Conservation (phyloP, 2,888 invertebrate genomes). For the Amiota minor region DNA sequence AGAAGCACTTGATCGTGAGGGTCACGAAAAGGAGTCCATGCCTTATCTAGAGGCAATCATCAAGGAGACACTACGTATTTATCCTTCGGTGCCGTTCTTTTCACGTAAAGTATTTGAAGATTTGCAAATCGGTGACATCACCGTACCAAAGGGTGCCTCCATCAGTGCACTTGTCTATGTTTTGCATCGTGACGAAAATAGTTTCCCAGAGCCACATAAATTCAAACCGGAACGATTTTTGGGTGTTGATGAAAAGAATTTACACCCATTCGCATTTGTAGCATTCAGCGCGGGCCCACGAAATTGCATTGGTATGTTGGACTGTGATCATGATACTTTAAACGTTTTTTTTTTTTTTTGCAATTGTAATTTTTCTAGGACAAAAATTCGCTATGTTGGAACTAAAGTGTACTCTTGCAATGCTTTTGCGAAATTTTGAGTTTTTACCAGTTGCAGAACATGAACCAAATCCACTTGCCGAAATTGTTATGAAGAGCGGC, state of each 20-base stretch:
- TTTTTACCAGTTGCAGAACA: slow-evolving; percentile 65
- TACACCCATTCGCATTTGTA: slow-evolving; percentile 70
- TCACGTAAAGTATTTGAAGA: slow-evolving; percentile 74
- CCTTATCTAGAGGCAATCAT: slow-evolving; percentile 77
- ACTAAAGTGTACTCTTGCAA: slow-evolving; percentile 66
- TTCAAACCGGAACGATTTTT: slow-evolving; percentile 71
- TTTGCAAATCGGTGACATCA: slow-evolving; percentile 69
- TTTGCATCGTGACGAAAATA: slow-evolving; percentile 73
- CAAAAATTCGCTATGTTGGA: slow-evolving; percentile 73
- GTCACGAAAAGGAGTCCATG: slow-evolving; percentile 70
- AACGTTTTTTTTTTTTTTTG: neutral
- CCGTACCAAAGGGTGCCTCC: slow-evolving; percentile 72
- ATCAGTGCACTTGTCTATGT: slow-evolving; percentile 72
- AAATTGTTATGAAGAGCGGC: slow-evolving; percentile 69
- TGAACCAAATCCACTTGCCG: slow-evolving; percentile 61
- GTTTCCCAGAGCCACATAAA: slow-evolving; percentile 74
- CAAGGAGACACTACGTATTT: slow-evolving; percentile 76
- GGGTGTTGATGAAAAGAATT: slow-evolving; percentile 50
- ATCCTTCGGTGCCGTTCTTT: slow-evolving; percentile 76
- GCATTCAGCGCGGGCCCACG: slow-evolving; percentile 71
- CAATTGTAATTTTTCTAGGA: slow-evolving; percentile 50
- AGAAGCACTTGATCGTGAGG: slow-evolving; percentile 72
- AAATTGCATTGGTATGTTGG: slow-evolving; percentile 66
- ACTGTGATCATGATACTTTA: neutral
- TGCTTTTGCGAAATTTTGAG: slow-evolving; percentile 67